phyloP scores from a whole-genome alignment of 2,888 invertebrate genomes.

The Cryptus viduatorius region DNA sequence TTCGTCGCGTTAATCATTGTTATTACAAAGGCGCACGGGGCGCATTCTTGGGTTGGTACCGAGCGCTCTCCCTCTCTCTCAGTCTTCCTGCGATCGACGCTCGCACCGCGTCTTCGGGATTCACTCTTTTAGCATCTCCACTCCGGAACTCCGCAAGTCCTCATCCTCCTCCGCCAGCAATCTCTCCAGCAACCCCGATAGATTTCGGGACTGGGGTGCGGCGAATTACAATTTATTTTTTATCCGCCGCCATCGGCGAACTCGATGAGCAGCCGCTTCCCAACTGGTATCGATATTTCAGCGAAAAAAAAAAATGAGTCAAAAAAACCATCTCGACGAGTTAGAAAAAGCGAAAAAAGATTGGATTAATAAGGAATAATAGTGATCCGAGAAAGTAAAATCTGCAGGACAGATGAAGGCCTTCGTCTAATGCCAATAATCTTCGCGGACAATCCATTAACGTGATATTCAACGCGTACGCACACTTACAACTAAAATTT shows the following conservation, averaged over 20 bases:
- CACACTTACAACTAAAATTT: slow-evolving; percentile 31
- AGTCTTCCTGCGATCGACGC: slow-evolving; percentile 2
- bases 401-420: slow-evolving; percentile 20
- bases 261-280: slow-evolving; percentile 71
- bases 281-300: slow-evolving; percentile 68
- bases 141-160: slow-evolving; percentile 30
- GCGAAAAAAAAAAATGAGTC: not conserved
- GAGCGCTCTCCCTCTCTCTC: not conserved
- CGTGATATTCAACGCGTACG: slow-evolving; percentile 17
- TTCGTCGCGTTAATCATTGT: slow-evolving; percentile 83
- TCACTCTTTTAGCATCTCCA: slow-evolving; percentile 16
- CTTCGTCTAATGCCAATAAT: slow-evolving; percentile 67
- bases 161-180: slow-evolving; percentile 8
- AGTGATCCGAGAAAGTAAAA: slow-evolving; percentile 50
- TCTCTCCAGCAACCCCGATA: slow-evolving; percentile 65
- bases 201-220: slow-evolving; percentile 72
- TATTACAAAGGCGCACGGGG: slow-evolving; percentile 79
- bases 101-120: slow-evolving; percentile 40
- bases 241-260: slow-evolving; percentile 68
- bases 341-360: slow-evolving; percentile 14
- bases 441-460: slow-evolving; percentile 64
- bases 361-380: slow-evolving; percentile 37
- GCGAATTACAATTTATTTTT: slow-evolving; percentile 77
- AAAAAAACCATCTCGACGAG: slow-evolving; percentile 35
- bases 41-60: slow-evolving; percentile 66